Conservation (phyloP, 2,797 vertebrate species). For the Tragopan temminckii region DNA sequence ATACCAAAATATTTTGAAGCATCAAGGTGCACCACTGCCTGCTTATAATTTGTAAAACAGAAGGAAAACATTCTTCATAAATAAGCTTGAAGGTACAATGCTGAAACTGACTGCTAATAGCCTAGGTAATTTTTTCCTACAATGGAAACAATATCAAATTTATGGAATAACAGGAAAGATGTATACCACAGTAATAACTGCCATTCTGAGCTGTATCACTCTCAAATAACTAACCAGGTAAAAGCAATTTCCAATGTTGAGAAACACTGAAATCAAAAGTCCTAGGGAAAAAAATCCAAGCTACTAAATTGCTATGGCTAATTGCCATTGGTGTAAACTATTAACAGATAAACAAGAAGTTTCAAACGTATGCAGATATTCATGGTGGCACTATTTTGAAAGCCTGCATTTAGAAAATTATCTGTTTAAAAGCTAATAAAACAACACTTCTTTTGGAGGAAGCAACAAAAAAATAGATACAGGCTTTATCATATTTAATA, state of each 20-base stretch:
- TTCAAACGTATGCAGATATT: background rate
- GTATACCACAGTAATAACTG: background rate
- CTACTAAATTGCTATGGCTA: background rate
- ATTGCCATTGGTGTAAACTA: background rate
- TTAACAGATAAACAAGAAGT: background rate
- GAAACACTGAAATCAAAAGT: background rate
- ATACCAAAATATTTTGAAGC: background rate
- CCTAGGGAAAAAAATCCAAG: background rate
- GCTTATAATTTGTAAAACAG: background rate
- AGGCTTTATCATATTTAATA: conserved; percentile 7
- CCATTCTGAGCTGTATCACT: background rate
- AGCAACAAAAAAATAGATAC: background rate
- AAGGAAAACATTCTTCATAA: background rate
- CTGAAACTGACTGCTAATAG: background rate
- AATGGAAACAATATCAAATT: background rate
- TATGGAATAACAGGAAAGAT: background rate
- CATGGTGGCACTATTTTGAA: background rate
- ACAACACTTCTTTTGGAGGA: background rate
- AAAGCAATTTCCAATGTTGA: background rate
- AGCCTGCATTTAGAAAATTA: background rate
- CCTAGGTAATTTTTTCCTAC: background rate
- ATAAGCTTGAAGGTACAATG: background rate
- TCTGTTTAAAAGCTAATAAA: background rate
- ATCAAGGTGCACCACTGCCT: background rate
- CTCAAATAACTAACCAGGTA: background rate